A percentile compares a stretch with the other conserved stretches of the same genome.
Evolutionary conservation across 2,888 invertebrate species (phyloP).

Genomic region (Crioceris asparagi): DNA sequence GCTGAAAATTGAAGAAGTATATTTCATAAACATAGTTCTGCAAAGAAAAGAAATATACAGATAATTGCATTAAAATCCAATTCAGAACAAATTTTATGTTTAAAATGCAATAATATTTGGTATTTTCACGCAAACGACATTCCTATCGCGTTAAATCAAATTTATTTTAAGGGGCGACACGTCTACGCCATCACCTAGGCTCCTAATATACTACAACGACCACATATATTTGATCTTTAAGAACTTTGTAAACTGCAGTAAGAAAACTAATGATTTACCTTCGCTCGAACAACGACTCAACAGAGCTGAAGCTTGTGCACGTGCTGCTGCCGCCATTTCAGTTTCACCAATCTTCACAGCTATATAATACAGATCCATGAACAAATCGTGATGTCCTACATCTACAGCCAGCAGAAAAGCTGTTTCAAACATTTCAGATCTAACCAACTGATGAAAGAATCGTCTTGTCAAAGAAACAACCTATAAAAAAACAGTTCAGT

Average conservation of each 20-base stretch:
- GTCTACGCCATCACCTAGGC: too few relatives aligned
- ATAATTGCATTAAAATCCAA: too few relatives aligned
- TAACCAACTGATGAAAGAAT: slow-evolving; percentile 77
- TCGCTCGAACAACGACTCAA: slow-evolving; percentile 36
- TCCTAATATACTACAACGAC: too few relatives aligned
- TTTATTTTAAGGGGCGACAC: too few relatives aligned
- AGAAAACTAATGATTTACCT: slow-evolving; percentile 22
- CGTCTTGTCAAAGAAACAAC: slow-evolving; percentile 73
- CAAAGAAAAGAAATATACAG: too few relatives aligned
- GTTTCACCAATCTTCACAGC: slow-evolving; percentile 51
- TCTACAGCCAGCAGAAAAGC: slow-evolving; percentile 80
- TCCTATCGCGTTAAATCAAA: too few relatives aligned
- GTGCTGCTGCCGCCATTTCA: slow-evolving; percentile 59
- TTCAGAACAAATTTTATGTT: too few relatives aligned
- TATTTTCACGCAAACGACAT: too few relatives aligned
- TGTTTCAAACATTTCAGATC: slow-evolving; percentile 65
- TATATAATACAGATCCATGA: slow-evolving; percentile 70
- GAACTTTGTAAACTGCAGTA: too few relatives aligned
- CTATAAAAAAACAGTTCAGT: slow-evolving; percentile 32
- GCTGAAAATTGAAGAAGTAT: slow-evolving; percentile 41
- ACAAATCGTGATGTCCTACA: slow-evolving; percentile 75
- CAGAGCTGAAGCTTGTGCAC: slow-evolving; percentile 50
- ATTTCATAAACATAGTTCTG: too few relatives aligned
- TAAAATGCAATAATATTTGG: too few relatives aligned
- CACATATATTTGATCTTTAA: too few relatives aligned